Conservation (phyloP, 2,888 invertebrate genomes). For the Steromphala cineraria region DNA sequence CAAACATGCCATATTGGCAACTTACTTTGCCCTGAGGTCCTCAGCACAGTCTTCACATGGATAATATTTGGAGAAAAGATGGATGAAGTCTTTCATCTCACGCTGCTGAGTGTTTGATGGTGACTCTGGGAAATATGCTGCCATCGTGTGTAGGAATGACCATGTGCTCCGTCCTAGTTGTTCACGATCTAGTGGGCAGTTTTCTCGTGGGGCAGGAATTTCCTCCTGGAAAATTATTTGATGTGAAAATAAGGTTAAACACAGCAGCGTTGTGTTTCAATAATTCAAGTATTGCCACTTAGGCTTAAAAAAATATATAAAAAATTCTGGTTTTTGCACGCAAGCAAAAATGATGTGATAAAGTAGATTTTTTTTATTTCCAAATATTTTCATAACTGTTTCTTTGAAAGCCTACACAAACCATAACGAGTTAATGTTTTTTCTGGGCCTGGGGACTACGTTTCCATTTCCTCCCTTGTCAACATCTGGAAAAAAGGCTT, state of each 20-base stretch:
- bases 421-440: too few species aligned
- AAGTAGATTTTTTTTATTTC: too few species aligned
- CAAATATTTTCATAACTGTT: too few species aligned
- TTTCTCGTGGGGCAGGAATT: conserved; percentile 34
- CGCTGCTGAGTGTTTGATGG: conserved; percentile 82
- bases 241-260: background rate
- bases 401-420: too few species aligned
- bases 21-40: conserved; percentile 88
- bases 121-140: conserved; percentile 91
- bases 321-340: too few species aligned
- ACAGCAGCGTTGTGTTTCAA: too few species aligned
- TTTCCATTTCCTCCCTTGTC: too few species aligned
- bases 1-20: background rate
- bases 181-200: conserved; percentile 79
- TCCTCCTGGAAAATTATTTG: conserved; percentile 22
- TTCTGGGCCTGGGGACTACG: too few species aligned
- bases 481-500: too few species aligned
- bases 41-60: conserved; percentile 94
- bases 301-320: too few species aligned
- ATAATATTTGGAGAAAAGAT: conserved; percentile 90
- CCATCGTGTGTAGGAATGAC: conserved; percentile 97
- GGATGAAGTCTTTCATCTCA: conserved; percentile 88
- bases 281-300: too few species aligned
- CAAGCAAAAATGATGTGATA: too few species aligned
- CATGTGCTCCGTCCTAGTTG: conserved; percentile 85